Evolutionary conservation across 1,140 invertebrate species (phyloP), one percentile per base, ranked within the genome.

Genomic region (Nomia melanderi): DNA sequence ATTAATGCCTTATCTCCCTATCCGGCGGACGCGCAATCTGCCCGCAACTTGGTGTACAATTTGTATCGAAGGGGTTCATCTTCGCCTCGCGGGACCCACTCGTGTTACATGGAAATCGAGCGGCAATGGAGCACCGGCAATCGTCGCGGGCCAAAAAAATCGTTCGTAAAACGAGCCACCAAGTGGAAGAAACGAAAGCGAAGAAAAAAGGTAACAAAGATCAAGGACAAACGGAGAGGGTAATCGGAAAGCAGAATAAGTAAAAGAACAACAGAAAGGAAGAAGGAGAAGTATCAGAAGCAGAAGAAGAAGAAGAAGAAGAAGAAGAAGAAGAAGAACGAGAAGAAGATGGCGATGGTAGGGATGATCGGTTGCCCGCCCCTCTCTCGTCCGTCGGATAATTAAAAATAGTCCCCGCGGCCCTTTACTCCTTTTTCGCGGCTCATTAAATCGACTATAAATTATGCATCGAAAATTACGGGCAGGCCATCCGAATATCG

Each of bases 391-490:
- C 80, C 86, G 76, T 78, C 78, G 85, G 88, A 91, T 92, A 92
- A 92, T 92, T 92, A 92, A 92, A 92, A 92, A 92, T 91, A 92
- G 91, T 92, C 90, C 88, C 84, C 86, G 85, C 85, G 86, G 85
- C 81, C 78, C 79, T 85, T 89, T 87, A 85, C 87, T 89, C 86
- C 87, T 89, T 91, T 90, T 91, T 91, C 88, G 89, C 90, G 89
- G 90, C 91, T 92, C 90, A 92, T 92, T 92, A 92, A 91, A 92
- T 92, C 87, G 89, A 88, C 90, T 88, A 92, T 92, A 92, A 92
- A 92, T 92, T 92, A 92, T 92, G 90, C 91, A 92, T 92, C 90
- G 91, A 92, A 92, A 92, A 92, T 92, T 92, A 91, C 89, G 88
- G 88, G 78, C 85, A 81, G 86, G 85, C 82, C 85, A 74, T 74